Base-by-base conservation (phyloP, 2,888 invertebrate species). In the Cataglyphis livida region DNA sequence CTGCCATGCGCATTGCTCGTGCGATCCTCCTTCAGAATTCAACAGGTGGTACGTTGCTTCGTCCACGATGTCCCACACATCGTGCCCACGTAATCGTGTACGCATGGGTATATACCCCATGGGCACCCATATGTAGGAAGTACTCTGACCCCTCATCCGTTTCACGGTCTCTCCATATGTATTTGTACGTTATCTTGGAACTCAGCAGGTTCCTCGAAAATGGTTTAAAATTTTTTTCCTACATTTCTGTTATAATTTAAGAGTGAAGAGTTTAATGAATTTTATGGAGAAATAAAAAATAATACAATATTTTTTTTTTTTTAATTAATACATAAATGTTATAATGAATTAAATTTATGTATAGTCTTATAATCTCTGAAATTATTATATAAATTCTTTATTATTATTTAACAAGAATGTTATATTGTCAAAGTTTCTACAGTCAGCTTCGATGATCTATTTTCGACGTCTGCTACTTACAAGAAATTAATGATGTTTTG, bases 131-230 rank as follows among this genome's bases (percentile, higher is more conserved):
- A 91, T 91, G 92, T 93, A 93, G 94, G 94, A 94, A 94, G 93
- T 93, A 93, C 93, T 91, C 91, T 94, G 94, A 93, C 94, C 93
- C 92, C 91, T 93, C 93, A 93, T 94, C 94, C 93, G 93, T 91
- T 91, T 91, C 88, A 85, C 87, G 87, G 87, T 78, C 89, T 89
- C 90, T 91, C 91, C 91, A 91, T 91, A 91, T 92, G 92, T 87
- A 92, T 88, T 87, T 82, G 87, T 90, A 91, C 92, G 91, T 89
- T 86, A 88, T 89, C 87, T 84, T 78, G 84, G 88, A 87, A 89
- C 87, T 81, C 66, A 75, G 59, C 79, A 84, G 84, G 88, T 85
- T 82, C 85, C 75, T 61, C 35, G 35, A 38, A 70, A 48, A 65
- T 70, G 32, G 2, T 65, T 74, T 44, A 18, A 9, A 59, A 7